Conservation (phyloP, 1,140 invertebrate genomes). For the Archegozetes longisetosus region DNA sequence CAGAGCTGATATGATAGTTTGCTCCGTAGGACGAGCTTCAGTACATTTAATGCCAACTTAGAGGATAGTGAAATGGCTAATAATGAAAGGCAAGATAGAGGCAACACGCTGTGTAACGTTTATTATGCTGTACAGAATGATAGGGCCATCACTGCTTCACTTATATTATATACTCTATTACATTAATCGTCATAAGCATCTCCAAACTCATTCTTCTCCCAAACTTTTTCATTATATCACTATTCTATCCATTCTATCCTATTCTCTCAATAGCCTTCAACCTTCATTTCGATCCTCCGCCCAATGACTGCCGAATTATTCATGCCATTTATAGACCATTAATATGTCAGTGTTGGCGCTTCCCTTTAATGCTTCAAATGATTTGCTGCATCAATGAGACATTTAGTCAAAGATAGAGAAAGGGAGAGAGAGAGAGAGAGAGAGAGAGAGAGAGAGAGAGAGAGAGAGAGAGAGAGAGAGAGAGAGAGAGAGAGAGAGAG, state of each 20-base stretch:
- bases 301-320: background rate
- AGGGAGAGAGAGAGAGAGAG: no score
- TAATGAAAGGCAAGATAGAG: background rate
- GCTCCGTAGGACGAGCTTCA: background rate
- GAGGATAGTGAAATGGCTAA: background rate
- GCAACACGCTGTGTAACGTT: background rate
- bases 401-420: background rate
- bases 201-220: no score
- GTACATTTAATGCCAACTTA: background rate
- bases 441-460: no score
- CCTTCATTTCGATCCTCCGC: background rate
- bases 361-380: background rate
- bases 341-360: background rate
- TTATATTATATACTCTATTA: no score
- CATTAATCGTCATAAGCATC: no score
- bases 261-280: no score
- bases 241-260: no score
- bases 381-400: background rate
- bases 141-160: no score
- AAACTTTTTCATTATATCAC: no score
- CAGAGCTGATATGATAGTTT: background rate
- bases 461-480: no score
- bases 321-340: background rate
- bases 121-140: background rate
- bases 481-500: no score